Evolutionary conservation across 1,140 invertebrate species (phyloP), one percentile per base, ranked within the genome.

Genomic region (Triops cancriformis): DNA sequence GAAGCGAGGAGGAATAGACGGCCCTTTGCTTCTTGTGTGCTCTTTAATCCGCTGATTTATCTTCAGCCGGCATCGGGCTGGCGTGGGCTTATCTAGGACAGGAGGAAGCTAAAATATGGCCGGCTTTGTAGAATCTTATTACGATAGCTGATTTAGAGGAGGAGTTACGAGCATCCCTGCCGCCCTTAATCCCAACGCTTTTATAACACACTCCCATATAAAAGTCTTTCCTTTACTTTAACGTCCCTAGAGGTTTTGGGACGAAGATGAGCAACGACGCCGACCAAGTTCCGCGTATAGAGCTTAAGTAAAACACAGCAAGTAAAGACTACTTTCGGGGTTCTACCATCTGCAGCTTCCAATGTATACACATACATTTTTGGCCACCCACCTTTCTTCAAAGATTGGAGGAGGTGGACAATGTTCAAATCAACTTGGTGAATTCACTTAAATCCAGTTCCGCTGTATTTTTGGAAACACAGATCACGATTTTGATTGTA

Each of bases 141-240:
- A 64, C 51, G 51, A 64, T 64, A 64, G 51, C 51, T 64, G 51
- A 64, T 18, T 64, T 64, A 64, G 51, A 64, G 51, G 51, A 64
- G 51, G 51, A 64, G 51, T 64, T 64, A 64, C 51, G 51, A 64
- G 51, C 51, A 64, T 64, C 51, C 51, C 51, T 64, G 51, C 51
- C 51, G 51, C 51, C 51, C 51, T 64, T 64, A 64, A 64, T 64
- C 51, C 51, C 51, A 64, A 64, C 51, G 51, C 51, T 64, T 64
- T 64, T 64, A 64, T 64, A 64, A 64, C 51, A 64, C 51, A 64
- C 51, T 64, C 51, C 51, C 23, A 64, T 64, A 64, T 64, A 64
- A 64, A 64, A 64, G 51, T 64, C n/a, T 64, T 64, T 23, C 51
- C 23, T 64, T 64, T 64, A 64, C 51, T 64, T 64, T 64, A 64